Percentiles rank a stretch among this genome's conserved stretches.
Evolutionary conservation across 2,113 vertebrate species (phyloP).

Genomic region (Solea solea): DNA sequence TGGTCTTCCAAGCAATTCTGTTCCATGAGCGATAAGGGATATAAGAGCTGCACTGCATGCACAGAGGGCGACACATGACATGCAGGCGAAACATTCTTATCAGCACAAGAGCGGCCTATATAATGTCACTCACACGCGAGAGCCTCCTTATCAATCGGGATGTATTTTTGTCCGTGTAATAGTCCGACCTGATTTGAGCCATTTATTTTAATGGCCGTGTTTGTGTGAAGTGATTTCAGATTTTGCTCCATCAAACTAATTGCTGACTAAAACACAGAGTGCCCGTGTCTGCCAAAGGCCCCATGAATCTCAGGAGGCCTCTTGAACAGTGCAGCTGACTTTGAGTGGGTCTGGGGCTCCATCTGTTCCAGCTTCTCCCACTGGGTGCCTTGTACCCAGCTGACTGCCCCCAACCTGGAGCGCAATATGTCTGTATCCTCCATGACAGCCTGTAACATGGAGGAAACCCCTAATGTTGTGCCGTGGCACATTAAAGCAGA

Average conservation of each 20-base stretch:
- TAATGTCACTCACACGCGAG: neutral
- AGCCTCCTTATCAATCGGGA: conserved; percentile 19
- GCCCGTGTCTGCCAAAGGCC: conserved; percentile 64
- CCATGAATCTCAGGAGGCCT: conserved; percentile 57
- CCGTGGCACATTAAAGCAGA: conserved; percentile 18
- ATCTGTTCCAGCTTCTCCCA: conserved; percentile 75
- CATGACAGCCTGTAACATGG: conserved; percentile 9
- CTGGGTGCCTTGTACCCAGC: conserved; percentile 55
- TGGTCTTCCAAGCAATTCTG: conserved; percentile 49
- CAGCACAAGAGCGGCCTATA: neutral
- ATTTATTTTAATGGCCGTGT: conserved; percentile 32
- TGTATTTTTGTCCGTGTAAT: conserved; percentile 17
- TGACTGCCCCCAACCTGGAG: conserved; percentile 16
- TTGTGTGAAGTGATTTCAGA: conserved; percentile 62
- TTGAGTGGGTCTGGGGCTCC: conserved; percentile 65
- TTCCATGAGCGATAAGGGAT: conserved; percentile 26
- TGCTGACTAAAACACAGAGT: conserved; percentile 62
- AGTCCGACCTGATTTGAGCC: conserved; percentile 40
- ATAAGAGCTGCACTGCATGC: neutral
- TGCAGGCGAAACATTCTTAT: neutral
- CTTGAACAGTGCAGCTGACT: conserved; percentile 71
- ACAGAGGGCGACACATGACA: conserved; percentile 8
- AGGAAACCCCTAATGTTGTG: conserved; percentile 15
- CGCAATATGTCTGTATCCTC: conserved; percentile 15
- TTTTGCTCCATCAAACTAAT: conserved; percentile 73